Evolutionary conservation across 2,888 invertebrate species (phyloP), one percentile per base, ranked within the genome.

Genomic region (Toxonevra muliebris): DNA sequence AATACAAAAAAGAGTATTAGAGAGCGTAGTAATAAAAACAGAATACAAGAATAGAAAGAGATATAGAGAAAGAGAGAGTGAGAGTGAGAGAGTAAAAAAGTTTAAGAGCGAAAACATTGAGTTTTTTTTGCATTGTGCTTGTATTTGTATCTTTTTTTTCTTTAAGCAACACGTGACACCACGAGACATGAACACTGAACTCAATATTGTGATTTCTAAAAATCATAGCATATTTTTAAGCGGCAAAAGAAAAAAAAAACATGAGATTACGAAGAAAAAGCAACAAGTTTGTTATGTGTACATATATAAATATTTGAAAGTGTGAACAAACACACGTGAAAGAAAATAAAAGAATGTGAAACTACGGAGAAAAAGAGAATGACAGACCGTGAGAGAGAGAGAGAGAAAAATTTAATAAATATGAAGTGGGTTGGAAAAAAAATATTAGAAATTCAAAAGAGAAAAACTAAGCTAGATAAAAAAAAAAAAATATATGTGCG

Each of bases 301-400:
- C 17, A 15, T 66, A 70, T 70, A 65, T 61, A 40, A 64, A 66
- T 63, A 55, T 69, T 68, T 66, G 69, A 61, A 55, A 53, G 54
- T 17, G 30, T 30, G 7, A 30, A 30, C 30, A 4, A 7, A 30
- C 30, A 30, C 30, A 30, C 30, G 53, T 41, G 52, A 54, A n/a
- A 20, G 64, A 55, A 53, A 61, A 54, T 40, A 53, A 52, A 30
- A 40, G 43, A 65, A 48, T 68, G 57, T 68, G 65, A 40, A 50
- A 43, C 50, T 42, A 13, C 50, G 19, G 50, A 62, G 62, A 63
- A 61, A 61, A 61, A 43, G n/a, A n/a, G n/a, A n/a, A n/a, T n/a
- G n/a, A n/a, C n/a, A 30, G 30, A 7, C 30, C 2, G 30, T 7
- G 30, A 30, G 30, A 30, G 30, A 30, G 30, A 30, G 30, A 30